Percentiles rank a stretch among this genome's conserved stretches.
These are phyloP conservation scores for Erethizon dorsatum DNA, from an alignment of 2,797 vertebrate genomes.

Conservation along the genomic window DNA sequence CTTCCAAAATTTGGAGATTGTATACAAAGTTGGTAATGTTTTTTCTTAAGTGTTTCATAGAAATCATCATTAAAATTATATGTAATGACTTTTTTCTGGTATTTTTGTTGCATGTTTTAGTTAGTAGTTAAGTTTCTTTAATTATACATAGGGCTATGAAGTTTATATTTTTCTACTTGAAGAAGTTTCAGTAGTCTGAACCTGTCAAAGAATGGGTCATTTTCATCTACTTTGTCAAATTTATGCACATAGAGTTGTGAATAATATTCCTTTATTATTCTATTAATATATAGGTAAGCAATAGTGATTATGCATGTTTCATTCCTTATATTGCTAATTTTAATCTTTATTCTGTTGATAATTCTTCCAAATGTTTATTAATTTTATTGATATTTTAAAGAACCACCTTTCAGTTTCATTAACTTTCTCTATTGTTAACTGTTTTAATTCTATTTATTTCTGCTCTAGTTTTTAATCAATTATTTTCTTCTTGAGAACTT, in stretches of 20 bases:
- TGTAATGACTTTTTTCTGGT: background rate
- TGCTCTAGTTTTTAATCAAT: background rate
- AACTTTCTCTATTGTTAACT: background rate
- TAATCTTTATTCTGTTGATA: background rate
- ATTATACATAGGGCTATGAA: background rate
- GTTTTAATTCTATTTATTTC: background rate
- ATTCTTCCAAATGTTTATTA: background rate
- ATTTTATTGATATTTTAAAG: background rate
- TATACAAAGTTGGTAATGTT: background rate
- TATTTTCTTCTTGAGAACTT: background rate
- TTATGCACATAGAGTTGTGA: background rate
- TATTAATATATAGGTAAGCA: background rate
- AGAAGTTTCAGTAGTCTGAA: background rate
- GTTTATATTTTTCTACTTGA: background rate
- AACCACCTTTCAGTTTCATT: background rate
- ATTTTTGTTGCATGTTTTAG: background rate
- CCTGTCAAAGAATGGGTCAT: background rate
- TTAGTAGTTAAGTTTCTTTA: background rate
- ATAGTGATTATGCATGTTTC: background rate
- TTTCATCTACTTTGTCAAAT: background rate
- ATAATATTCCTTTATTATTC: background rate
- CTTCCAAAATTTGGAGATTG: background rate
- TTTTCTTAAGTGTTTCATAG: background rate
- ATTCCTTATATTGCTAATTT: background rate
- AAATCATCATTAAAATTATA: background rate